Conservation (phyloP, 2,113 vertebrate species). For the Cebidichthys violaceus region DNA sequence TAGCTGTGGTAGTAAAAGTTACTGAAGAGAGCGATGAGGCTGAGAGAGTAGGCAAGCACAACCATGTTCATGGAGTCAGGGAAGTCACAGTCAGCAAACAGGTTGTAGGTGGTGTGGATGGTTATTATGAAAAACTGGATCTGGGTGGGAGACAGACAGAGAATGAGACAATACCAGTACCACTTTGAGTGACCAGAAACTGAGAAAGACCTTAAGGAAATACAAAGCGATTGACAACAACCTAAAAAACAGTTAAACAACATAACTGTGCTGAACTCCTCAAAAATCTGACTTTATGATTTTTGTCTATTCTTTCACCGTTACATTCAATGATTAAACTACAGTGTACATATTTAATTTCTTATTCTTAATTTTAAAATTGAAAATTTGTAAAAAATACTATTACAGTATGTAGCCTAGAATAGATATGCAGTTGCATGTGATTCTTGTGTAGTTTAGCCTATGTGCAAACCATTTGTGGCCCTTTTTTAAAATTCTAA, state of each 20-base stretch:
- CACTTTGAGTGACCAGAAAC: background rate
- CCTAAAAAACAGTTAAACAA: background rate
- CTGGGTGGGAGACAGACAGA: constrained; percentile 53
- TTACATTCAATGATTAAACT: no score
- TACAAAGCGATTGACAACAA: background rate
- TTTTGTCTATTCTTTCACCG: no score
- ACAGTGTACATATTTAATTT: no score
- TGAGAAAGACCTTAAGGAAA: background rate
- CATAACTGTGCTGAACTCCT: no score
- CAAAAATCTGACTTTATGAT: no score
- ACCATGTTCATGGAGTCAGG: constrained; percentile 73
- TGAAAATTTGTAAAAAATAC: no score
- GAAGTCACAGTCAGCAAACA: constrained; percentile 80
- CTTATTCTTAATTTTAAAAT: no score
- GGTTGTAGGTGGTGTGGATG: constrained; percentile 77
- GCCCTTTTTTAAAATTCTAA: no score
- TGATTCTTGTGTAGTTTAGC: no score
- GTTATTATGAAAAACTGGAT: constrained; percentile 81
- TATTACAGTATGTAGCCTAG: no score
- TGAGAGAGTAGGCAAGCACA: constrained; percentile 76
- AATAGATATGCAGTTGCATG: no score
- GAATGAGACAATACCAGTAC: background rate
- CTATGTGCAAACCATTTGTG: no score
- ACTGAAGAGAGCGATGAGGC: constrained; percentile 79
- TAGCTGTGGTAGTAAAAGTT: constrained; percentile 79